A percentile compares a stretch with the other conserved stretches of the same genome.
Conservation (phyloP, 2,113 vertebrate species). For the Hippocampus guttulatus region DNA sequence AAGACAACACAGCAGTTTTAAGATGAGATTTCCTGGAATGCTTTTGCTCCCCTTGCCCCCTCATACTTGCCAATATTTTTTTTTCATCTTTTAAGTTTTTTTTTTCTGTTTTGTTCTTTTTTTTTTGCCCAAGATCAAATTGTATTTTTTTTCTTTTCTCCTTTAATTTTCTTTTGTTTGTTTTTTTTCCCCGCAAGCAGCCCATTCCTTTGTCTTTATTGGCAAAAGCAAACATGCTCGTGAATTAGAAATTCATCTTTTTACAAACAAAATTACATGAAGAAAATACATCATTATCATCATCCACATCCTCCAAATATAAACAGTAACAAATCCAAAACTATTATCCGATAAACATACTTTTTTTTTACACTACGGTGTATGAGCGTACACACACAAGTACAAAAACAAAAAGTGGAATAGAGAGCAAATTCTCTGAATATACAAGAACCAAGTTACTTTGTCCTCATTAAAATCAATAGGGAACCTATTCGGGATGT, state of each 20-base stretch:
- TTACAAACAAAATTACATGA: slow-evolving; percentile 88
- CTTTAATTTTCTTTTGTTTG: slow-evolving; percentile 26
- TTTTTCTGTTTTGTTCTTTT: slow-evolving; percentile 3
- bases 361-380: slow-evolving; percentile 79
- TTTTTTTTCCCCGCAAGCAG: slow-evolving; percentile 39
- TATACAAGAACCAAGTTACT: slow-evolving; percentile 23
- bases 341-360: slow-evolving; percentile 84
- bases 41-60: slow-evolving; percentile 64
- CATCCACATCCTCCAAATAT: slow-evolving; percentile 92
- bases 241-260: slow-evolving; percentile 89
- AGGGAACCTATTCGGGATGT: slow-evolving; percentile 19
- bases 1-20: slow-evolving; percentile 74
- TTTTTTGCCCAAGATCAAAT: slow-evolving; percentile 43
- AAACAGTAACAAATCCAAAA: slow-evolving; percentile 99
- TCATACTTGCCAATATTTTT: slow-evolving; percentile 49
- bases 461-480: slow-evolving; percentile 19
- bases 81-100: slow-evolving; percentile 6
- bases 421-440: slow-evolving; percentile 27
- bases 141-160: slow-evolving; percentile 3
- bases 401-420: slow-evolving; percentile 67
- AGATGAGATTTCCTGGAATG: slow-evolving; percentile 81
- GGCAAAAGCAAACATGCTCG: slow-evolving; percentile 96
- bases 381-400: slow-evolving; percentile 84
- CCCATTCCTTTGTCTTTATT: slow-evolving; percentile 97
- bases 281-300: slow-evolving; percentile 84